Base-by-base conservation (phyloP, 2,113 vertebrate species). In the Gallinago media region DNA sequence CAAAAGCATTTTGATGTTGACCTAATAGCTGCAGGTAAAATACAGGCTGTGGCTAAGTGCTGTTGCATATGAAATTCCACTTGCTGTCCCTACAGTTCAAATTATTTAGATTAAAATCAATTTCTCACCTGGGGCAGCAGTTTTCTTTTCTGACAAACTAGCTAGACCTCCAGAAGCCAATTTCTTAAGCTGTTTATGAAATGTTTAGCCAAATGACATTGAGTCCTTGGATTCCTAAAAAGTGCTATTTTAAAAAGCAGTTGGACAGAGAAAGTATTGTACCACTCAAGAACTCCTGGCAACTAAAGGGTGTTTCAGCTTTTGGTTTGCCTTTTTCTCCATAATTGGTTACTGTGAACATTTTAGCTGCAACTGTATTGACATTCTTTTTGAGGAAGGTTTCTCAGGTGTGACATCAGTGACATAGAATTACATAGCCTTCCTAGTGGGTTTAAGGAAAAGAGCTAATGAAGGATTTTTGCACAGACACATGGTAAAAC, bases 201-300 rank as follows among this genome's bases (percentile, higher is more conserved):
- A 34, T 32, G 4, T 38, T 76, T 58, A 74, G 6, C 6, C 5
- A 74, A 66, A 66, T 4, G 6, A 42, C 23, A 52, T 1, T 17
- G 11, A 36, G 19, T 34, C 11, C 4, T 31, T 71, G 7, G 8
- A 54, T 71, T 59, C 52, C 49, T 65, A 65, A 44, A 90, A 44
- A 4, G 34, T 2, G 2, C 0, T 0, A 47, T 74, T 90, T 85
- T 2, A 11, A 62, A 83, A 73, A 62, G 1, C 2, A 16, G 46
- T 89, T 54, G 3, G 21, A 38, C 17, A 42, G 42, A 55, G 2
- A 8, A 9, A 55, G 1, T 36, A 17, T 44, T 52, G 3, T 36
- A 16, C 36, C 54, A 10, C 27, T 31, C 8, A 36, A 40, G 59
- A 81, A 42, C 27, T 62, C 11, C 6, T 8, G 6, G 4, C 11